Evolutionary conservation across 1,140 invertebrate species (phyloP).

Genomic region (Melipona quadrifasciata): DNA sequence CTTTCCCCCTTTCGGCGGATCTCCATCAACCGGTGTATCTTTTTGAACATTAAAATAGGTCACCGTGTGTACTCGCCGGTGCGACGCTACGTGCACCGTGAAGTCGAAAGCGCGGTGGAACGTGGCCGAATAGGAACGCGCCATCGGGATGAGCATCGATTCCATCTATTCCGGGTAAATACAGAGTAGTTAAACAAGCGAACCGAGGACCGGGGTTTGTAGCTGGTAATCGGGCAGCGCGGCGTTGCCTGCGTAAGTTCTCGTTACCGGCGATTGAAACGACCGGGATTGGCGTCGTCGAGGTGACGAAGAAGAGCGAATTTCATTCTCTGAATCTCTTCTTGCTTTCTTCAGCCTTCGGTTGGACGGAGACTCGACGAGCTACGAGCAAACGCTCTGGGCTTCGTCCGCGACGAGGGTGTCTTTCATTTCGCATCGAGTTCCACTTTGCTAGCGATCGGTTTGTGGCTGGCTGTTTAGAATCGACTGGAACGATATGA

Average conservation of each 20-base stretch:
- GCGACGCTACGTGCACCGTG: not conserved
- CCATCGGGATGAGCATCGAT: constrained; percentile 51
- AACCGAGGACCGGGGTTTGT: constrained; percentile 9
- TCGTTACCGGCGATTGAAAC: constrained; percentile 17
- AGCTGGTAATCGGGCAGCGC: constrained; percentile 7
- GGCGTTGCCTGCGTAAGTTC: constrained; percentile 35
- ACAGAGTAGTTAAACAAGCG: constrained; percentile 33
- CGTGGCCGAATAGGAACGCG: constrained; percentile 7
- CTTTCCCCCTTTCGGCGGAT: too few species aligned
- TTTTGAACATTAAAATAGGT: constrained; percentile 29
- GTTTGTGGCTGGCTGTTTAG: not conserved
- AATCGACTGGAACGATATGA: not conserved
- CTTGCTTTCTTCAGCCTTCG: not conserved
- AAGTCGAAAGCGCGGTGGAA: constrained; percentile 40
- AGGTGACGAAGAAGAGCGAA: constrained; percentile 11
- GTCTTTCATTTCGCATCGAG: constrained; percentile 36
- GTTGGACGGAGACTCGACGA: not conserved
- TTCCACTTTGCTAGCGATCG: not conserved
- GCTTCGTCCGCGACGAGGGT: constrained; percentile 3
- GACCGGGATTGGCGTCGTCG: constrained; percentile 16
- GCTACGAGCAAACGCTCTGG: constrained; percentile 19
- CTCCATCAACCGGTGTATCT: not conserved
- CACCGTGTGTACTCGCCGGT: not conserved
- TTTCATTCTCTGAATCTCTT: not conserved
- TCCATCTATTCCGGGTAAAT: constrained; percentile 54